phyloP scores from a whole-genome alignment of 2,888 invertebrate genomes.

The Pasiphila rectangulata region DNA sequence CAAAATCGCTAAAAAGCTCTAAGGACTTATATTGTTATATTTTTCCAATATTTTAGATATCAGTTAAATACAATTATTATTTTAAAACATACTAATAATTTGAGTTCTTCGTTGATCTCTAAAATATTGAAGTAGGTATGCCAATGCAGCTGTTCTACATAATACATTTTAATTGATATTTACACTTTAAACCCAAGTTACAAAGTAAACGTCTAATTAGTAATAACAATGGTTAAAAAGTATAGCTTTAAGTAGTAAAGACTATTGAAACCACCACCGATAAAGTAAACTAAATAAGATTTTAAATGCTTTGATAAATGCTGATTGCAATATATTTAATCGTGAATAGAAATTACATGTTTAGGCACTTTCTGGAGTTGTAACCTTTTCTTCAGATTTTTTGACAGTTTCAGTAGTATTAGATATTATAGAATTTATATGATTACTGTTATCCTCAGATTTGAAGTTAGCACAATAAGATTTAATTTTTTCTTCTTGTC shows the following conservation, averaged over 20 bases:
- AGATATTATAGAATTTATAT: too few species aligned
- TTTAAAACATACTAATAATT: neutral
- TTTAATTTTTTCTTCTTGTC: neutral
- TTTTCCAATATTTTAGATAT: neutral
- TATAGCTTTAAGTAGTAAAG: too few species aligned
- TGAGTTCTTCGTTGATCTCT: neutral
- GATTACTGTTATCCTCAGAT: neutral
- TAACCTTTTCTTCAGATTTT: neutral
- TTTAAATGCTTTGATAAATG: conserved; percentile 47
- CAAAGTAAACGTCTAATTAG: conserved; percentile 2
- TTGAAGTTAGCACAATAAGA: neutral
- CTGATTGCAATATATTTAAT: conserved; percentile 21
- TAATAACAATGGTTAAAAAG: too few species aligned
- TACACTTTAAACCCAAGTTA: conserved; percentile 47
- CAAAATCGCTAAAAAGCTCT: neutral
- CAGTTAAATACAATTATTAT: neutral
- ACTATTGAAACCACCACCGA: conserved; percentile 37
- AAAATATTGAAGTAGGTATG: conserved; percentile 5
- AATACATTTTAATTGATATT: conserved; percentile 61
- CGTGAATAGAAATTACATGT: neutral
- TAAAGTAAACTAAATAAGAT: conserved; percentile 4
- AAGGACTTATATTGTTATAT: neutral
- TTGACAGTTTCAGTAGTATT: neutral
- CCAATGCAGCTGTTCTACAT: neutral
- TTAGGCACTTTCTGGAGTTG: neutral